Evolutionary conservation across 2,113 vertebrate species (phyloP).

Genomic region (Microtus oregoni): DNA sequence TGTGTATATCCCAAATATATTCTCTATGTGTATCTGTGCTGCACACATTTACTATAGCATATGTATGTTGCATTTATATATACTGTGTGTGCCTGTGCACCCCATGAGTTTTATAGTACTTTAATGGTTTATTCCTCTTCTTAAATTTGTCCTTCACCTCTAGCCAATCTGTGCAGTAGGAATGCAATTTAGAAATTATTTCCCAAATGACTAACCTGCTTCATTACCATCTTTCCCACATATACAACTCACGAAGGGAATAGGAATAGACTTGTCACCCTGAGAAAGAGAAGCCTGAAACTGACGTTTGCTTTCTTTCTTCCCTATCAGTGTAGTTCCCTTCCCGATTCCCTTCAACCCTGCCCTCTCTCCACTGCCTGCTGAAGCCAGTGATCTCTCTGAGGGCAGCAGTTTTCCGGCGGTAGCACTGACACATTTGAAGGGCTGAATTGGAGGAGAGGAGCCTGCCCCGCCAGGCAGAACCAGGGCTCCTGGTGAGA

Average conservation of each 20-base stretch:
- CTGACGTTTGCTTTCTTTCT: neutral
- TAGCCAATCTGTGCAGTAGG: neutral
- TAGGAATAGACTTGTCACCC: neutral
- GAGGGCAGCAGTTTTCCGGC: neutral
- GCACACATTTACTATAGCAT: too few relatives aligned
- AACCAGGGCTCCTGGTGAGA: neutral
- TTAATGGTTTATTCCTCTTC: constrained; percentile 19
- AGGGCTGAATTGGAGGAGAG: neutral
- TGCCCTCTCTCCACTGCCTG: neutral
- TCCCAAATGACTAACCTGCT: neutral
- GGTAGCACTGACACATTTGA: neutral
- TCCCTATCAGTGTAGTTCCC: neutral
- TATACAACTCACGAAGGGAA: neutral
- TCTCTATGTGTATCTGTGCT: neutral
- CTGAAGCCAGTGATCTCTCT: constrained; percentile 16
- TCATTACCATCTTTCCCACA: neutral
- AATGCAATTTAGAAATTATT: constrained; percentile 24
- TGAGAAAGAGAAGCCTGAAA: neutral
- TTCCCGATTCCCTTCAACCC: neutral
- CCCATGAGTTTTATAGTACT: neutral
- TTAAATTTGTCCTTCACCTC: constrained; percentile 40
- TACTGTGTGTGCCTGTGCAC: neutral
- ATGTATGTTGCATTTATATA: neutral
- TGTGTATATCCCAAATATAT: neutral
- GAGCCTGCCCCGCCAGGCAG: neutral